Percentiles rank a stretch among this genome's conserved stretches.
phyloP scores from a whole-genome alignment of 2,888 invertebrate species.

The Formica aserva region DNA sequence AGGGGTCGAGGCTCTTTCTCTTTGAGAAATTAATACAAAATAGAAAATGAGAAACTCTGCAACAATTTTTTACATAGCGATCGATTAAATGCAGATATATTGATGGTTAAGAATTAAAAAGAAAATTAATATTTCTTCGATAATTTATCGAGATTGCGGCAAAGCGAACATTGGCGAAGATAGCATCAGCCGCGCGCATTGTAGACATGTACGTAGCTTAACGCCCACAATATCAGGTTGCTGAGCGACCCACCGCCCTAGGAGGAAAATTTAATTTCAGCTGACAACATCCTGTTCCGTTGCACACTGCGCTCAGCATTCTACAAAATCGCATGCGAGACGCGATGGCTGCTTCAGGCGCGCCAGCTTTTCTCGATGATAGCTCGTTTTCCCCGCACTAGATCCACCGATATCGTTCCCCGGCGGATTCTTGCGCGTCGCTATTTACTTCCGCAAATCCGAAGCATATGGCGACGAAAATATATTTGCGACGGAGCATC shows the following conservation, averaged over 20 bases:
- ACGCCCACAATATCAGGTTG: slow-evolving; percentile 76
- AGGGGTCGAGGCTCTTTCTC: background rate
- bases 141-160: slow-evolving; percentile 22
- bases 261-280: slow-evolving; percentile 78
- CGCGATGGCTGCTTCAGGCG: slow-evolving; percentile 60
- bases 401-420: slow-evolving; percentile 58
- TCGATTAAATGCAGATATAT: background rate
- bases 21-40: background rate
- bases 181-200: slow-evolving; percentile 55
- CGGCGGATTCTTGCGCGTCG: slow-evolving; percentile 42
- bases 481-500: background rate
- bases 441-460: slow-evolving; percentile 44
- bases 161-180: slow-evolving; percentile 58
- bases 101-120: background rate
- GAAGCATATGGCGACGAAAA: slow-evolving; percentile 14
- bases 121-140: slow-evolving; percentile 19
- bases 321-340: slow-evolving; percentile 76
- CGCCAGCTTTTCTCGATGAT: slow-evolving; percentile 65
- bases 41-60: background rate
- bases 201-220: slow-evolving; percentile 73
- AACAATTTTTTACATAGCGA: background rate
- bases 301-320: slow-evolving; percentile 76
- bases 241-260: slow-evolving; percentile 76
- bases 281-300: slow-evolving; percentile 78
- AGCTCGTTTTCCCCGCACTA: slow-evolving; percentile 56